Evolutionary conservation across 2,113 vertebrate genomes (phyloP), one percentile per base, ranked within the genome.

Genomic region (Mobula birostris): DNA sequence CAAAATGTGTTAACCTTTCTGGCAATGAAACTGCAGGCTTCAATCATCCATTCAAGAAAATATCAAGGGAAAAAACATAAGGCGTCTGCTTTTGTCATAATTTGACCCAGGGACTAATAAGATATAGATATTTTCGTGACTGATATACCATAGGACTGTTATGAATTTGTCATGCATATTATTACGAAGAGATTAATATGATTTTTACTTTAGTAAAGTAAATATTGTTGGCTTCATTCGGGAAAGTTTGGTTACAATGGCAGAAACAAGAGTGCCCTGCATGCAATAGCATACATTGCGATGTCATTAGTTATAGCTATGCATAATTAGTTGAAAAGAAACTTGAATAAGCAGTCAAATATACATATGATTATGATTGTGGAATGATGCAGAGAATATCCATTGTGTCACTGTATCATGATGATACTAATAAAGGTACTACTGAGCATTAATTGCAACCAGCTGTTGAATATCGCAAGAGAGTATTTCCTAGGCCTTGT

Each of bases 311-410:
- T 48, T 36, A 36, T 36, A 36, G 48, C 24, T 63, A 58, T 56
- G 83, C 56, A 87, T n/a, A 61, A 87, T 63, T 87, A 63, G 83
- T 61, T 58, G 61, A 87, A 87, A 48, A 14, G 24, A 27, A 87
- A 87, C 56, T 87, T 87, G 48, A 87, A 61, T 61, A 61, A 87
- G 83, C 83, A 87, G 56, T 87, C 83, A 87, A 87, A 87, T 87
- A 87, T 56, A 48, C 56, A 87, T 87, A 61, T 87, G 56, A 87
- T 87, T 29, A 58, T 87, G 24, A 87, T 29, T 87, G 56, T 61
- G 83, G 27, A 87, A 61, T 87, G 83, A 63, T 87, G 11, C 61
- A 58, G 83, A 8, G 24, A 61, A 61, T 87, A 87, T n/a, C 27
- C 56, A 87, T 87, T 87, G 83, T 85, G 24, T 87, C 56, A 61